A percentile compares a stretch with the other conserved stretches of the same genome.
Evolutionary conservation across 2,113 vertebrate genomes (phyloP).

Genomic region (Lucifuga dentata): DNA sequence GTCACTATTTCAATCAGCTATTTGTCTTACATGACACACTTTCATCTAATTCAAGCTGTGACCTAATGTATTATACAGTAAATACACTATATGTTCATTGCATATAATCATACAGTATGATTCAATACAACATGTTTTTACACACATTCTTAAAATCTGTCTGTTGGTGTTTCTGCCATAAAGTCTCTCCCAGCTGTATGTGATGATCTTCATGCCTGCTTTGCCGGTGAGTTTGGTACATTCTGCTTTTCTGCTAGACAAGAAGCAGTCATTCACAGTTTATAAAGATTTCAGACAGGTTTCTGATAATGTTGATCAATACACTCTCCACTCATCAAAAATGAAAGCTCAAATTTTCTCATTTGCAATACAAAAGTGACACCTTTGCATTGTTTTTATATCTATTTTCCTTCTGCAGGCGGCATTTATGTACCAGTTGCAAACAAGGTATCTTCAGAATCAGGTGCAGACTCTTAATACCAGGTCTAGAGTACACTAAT

Average conservation of each 20-base stretch:
- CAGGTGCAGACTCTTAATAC: slow-evolving; percentile 81
- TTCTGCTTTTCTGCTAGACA: not conserved
- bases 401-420: slow-evolving; percentile 79
- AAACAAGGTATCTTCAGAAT: slow-evolving; percentile 89
- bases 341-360: not conserved
- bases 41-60: too few relatives aligned
- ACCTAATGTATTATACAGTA: too few relatives aligned
- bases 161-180: slow-evolving; percentile 8
- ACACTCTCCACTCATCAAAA: not conserved
- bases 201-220: slow-evolving; percentile 92
- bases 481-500: not conserved
- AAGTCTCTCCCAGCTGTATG: slow-evolving; percentile 93
- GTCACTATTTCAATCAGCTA: too few relatives aligned
- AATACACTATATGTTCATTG: too few relatives aligned
- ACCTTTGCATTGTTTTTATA: not conserved
- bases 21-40: too few relatives aligned
- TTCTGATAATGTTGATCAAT: not conserved
- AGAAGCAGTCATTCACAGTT: too few relatives aligned
- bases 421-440: slow-evolving; percentile 90
- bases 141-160: not conserved
- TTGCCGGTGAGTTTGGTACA: slow-evolving; percentile 89
- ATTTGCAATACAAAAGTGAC: not conserved
- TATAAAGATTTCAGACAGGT: not conserved
- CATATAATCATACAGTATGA: too few relatives aligned
- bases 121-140: too few relatives aligned